Conservation (phyloP, 1,140 invertebrate genomes). For the Cepaea nemoralis region DNA sequence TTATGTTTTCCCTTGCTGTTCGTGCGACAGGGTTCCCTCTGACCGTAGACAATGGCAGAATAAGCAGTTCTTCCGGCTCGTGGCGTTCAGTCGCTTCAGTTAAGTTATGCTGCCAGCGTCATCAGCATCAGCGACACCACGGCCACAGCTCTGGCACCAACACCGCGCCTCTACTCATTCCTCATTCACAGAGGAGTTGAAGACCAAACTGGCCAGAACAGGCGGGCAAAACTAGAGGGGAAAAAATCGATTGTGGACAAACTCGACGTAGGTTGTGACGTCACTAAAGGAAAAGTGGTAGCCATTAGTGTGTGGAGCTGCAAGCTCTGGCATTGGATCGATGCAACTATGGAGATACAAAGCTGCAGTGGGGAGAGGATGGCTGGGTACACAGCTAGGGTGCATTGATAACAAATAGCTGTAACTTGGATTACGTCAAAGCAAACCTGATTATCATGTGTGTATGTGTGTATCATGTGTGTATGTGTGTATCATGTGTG, state of each 20-base stretch:
- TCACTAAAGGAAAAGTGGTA: background rate
- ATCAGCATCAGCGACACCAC: background rate
- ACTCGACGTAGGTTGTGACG: constrained; percentile 1
- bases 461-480: too few relatives aligned
- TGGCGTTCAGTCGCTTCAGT: background rate
- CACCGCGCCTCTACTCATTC: background rate
- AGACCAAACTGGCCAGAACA: background rate
- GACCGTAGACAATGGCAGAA: background rate
- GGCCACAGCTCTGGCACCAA: constrained; percentile 13
- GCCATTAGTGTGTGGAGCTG: background rate
- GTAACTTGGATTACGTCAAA: too few relatives aligned
- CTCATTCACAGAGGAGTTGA: background rate
- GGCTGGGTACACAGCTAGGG: too few relatives aligned
- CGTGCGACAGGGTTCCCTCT: background rate
- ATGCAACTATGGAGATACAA: background rate
- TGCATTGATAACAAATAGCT: too few relatives aligned
- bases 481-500: too few relatives aligned
- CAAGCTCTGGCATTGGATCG: background rate
- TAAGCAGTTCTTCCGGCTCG: background rate
- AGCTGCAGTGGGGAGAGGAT: background rate
- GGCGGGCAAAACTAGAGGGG: background rate
- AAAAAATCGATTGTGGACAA: constrained; percentile 22
- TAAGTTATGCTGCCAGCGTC: background rate
- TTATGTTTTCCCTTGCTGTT: background rate
- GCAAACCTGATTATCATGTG: too few relatives aligned